phyloP scores from a whole-genome alignment of 2,888 invertebrate species.

The Melanostoma scalare region DNA sequence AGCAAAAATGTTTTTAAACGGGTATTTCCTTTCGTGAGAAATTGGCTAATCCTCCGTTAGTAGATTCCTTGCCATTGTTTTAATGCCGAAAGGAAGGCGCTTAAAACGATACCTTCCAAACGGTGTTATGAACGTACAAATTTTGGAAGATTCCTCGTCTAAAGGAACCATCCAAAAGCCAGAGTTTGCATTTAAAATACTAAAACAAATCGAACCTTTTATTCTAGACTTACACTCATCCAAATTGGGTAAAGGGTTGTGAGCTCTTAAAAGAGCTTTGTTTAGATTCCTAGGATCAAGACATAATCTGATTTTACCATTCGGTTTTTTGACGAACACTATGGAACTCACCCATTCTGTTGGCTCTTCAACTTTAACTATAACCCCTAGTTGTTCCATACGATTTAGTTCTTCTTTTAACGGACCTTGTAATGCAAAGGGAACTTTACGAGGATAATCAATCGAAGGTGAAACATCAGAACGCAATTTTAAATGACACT shows the following conservation, averaged over 20 bases:
- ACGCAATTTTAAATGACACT: constrained; percentile 10
- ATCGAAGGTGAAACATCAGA: background rate
- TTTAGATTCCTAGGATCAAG: background rate
- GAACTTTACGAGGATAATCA: background rate
- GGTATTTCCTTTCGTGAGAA: too few relatives aligned
- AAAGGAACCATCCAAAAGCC: background rate
- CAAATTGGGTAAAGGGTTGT: background rate
- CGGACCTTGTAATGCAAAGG: background rate
- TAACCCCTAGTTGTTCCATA: background rate
- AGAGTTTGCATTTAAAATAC: background rate
- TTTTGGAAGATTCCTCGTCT: constrained; percentile 3
- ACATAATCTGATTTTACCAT: background rate
- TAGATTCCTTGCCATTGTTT: too few relatives aligned
- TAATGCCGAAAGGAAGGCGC: constrained; percentile 19
- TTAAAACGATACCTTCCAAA: constrained; percentile 4
- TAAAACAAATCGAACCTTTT: background rate
- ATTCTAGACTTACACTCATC: background rate
- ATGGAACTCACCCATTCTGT: constrained; percentile 31
- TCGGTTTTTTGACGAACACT: constrained; percentile 21
- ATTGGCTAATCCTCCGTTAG: too few relatives aligned
- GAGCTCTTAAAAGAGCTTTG: background rate
- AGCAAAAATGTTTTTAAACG: too few relatives aligned
- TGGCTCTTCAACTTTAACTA: constrained; percentile 1
- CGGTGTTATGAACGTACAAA: background rate
- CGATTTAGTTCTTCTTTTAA: background rate